Percentiles rank a stretch among this genome's conserved stretches.
Conservation (phyloP, 2,888 invertebrate species). For the Stenodera caucasica region DNA sequence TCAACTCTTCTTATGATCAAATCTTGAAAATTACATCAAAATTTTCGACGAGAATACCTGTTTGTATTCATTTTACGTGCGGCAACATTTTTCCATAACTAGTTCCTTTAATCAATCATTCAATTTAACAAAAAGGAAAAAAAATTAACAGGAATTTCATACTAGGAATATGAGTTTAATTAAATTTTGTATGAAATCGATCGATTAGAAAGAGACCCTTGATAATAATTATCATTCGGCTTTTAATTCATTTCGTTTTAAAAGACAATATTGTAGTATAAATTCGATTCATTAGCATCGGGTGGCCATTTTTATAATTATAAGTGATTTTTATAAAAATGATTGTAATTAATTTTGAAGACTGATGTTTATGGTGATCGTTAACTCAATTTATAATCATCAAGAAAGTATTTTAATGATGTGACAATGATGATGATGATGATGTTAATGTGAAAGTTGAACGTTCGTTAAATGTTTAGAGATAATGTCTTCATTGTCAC, state of each 20-base stretch:
- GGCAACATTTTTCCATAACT: not conserved
- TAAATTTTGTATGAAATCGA: slow-evolving; percentile 8
- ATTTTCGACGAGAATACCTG: no score
- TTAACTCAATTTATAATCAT: not conserved
- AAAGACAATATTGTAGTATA: not conserved
- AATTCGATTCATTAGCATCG: not conserved
- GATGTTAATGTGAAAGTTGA: not conserved
- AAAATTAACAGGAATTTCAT: not conserved
- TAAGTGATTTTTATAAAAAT: no score
- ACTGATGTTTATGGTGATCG: no score
- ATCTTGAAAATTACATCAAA: no score
- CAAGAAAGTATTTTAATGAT: not conserved
- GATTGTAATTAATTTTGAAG: not conserved
- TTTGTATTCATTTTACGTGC: no score
- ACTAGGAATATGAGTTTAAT: slow-evolving; percentile 7
- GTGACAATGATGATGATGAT: not conserved
- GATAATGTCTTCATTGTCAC: slow-evolving; percentile 55
- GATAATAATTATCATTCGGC: not conserved
- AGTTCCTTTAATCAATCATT: not conserved
- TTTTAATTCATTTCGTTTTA: slow-evolving; percentile 11
- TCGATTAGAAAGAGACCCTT: not conserved
- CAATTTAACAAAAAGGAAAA: not conserved
- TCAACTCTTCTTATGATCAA: no score
- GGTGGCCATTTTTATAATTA: not conserved
- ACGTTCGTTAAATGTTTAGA: not conserved